phyloP scores from a whole-genome alignment of 2,888 invertebrate species.

The Agrochola macilenta region DNA sequence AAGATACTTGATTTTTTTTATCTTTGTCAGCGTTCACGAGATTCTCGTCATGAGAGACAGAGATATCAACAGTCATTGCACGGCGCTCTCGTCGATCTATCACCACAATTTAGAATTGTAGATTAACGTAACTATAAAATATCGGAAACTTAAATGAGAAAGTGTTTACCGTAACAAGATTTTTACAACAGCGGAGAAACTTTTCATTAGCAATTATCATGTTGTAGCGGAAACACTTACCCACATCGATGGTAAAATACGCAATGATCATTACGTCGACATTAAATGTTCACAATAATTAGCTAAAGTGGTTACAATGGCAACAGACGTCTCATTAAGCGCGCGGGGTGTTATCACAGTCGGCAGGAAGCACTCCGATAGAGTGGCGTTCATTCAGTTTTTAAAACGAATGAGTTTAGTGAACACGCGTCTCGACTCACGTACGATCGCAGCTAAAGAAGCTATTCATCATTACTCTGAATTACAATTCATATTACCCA shows the following conservation, averaged over 20 bases:
- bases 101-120: not conserved
- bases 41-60: too few species aligned
- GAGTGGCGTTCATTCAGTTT: slow-evolving; percentile 81
- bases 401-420: slow-evolving; percentile 78
- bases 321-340: slow-evolving; percentile 73
- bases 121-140: slow-evolving; percentile 7
- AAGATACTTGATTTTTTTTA: too few species aligned
- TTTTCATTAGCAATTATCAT: slow-evolving; percentile 61
- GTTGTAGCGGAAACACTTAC: slow-evolving; percentile 57
- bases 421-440: slow-evolving; percentile 74
- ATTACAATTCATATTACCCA: slow-evolving; percentile 48
- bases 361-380: slow-evolving; percentile 81
- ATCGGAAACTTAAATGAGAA: slow-evolving; percentile 24
- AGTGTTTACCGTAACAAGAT: slow-evolving; percentile 9
- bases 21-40: too few species aligned
- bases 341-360: slow-evolving; percentile 79
- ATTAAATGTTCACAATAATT: slow-evolving; percentile 69
- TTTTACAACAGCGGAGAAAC: slow-evolving; percentile 18
- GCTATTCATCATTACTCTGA: slow-evolving; percentile 51
- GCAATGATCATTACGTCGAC: slow-evolving; percentile 58
- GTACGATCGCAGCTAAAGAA: slow-evolving; percentile 41
- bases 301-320: slow-evolving; percentile 67
- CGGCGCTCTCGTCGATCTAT: too few species aligned
- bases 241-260: slow-evolving; percentile 61
- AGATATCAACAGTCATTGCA: too few species aligned